Base-by-base conservation (phyloP, 2,797 vertebrate genomes). In the Phaenicophaeus curvirostris region DNA sequence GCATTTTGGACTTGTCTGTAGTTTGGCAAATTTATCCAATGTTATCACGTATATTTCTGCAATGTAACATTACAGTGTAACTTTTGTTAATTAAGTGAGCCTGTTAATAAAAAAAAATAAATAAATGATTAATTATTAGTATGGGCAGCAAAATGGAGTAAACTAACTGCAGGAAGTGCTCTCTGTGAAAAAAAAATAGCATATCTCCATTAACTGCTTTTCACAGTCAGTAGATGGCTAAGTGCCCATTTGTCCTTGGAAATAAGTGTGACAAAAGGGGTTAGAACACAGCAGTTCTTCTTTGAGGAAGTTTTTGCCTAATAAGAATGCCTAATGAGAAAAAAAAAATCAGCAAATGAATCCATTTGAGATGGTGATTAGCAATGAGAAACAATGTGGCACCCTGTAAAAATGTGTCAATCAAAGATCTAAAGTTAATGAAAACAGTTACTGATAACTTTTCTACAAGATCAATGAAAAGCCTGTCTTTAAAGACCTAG, bases 161-260 rank as follows among this genome's bases (percentile, higher is more conserved):
- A 90, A 77, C 68, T 83, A 23, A 46, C 35, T 77, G 57, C 39
- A 90, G 73, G 65, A 93, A 91, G 35, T 67, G 20, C 51, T 73
- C 48, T 90, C 42, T 63, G 42, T 83, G 59, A 78, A 78, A 83
- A 75, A 72, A 94, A 91, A 94, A 91, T 9, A 89, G 68, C 51
- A 42, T 59, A 58, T 95, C 75, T 77, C 25, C 55, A 72, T 89
- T 92, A 94, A 87, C 65, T 58, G 51, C 67, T 92, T 95, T 93
- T 92, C 85, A 84, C 58, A 92, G 82, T 33, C 48, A 76, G 93
- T 63, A 55, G 28, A 86, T 39, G 69, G 51, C 62, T 93, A n/a
- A n/a, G 76, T 88, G 76, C 79, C 67, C 58, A 53, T 89, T 95
- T 95, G 82, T 87, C 87, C 87, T 93, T 91, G 79, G 55, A 86